A percentile compares a stretch with the other conserved stretches of the same genome.
phyloP scores from a whole-genome alignment of 2,797 vertebrate genomes.

The Crenuchus spilurus region DNA sequence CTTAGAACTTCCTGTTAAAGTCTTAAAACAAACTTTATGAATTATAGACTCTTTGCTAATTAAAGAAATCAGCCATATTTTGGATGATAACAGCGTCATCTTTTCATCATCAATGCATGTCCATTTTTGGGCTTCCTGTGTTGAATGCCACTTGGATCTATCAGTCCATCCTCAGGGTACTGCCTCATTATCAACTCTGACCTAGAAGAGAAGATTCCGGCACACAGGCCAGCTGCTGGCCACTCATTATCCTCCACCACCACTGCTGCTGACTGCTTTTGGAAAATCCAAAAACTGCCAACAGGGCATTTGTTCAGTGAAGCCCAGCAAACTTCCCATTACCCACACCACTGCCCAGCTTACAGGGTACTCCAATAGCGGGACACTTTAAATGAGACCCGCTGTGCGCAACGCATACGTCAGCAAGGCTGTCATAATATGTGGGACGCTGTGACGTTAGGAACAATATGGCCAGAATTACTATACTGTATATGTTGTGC shows the following conservation, averaged over 20 bases:
- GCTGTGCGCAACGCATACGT: slow-evolving; percentile 6
- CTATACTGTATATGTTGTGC: slow-evolving; percentile 7
- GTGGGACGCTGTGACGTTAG: slow-evolving; percentile 24
- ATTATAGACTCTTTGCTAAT: too few species aligned
- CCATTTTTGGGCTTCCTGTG: not conserved
- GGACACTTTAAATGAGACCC: slow-evolving; percentile 12
- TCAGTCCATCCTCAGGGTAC: not conserved
- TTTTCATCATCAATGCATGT: not conserved
- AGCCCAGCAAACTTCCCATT: not conserved
- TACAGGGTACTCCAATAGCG: not conserved
- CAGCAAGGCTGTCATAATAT: slow-evolving; percentile 28
- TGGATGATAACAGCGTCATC: not conserved
- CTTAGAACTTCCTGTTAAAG: too few species aligned
- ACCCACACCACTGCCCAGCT: slow-evolving; percentile 4
- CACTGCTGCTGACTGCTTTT: not conserved
- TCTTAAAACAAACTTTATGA: too few species aligned
- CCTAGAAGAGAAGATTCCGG: slow-evolving; percentile 1
- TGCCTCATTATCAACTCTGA: slow-evolving; percentile 15
- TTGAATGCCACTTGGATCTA: not conserved
- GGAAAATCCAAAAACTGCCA: not conserved
- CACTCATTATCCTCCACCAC: slow-evolving; percentile 31
- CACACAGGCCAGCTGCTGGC: slow-evolving; percentile 12
- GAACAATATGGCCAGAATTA: slow-evolving; percentile 22
- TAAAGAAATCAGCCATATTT: too few species aligned
- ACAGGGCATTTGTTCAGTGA: slow-evolving; percentile 40